phyloP scores from a whole-genome alignment of 2,797 vertebrate species.

The Leontopithecus rosalia region DNA sequence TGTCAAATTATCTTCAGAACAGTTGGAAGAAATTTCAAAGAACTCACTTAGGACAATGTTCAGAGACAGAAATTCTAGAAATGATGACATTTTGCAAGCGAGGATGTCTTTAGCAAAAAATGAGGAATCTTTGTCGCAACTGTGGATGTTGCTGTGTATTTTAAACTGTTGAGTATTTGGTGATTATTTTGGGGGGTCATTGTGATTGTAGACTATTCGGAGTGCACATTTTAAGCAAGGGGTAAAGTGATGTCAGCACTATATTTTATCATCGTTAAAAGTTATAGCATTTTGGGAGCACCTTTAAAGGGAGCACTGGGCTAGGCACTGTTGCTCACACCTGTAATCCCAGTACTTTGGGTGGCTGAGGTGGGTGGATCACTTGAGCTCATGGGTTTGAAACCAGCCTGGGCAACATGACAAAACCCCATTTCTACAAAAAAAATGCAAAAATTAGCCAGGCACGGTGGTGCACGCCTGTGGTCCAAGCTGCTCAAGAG shows the following conservation, averaged over 20 bases:
- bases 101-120: background rate
- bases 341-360: no score
- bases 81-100: constrained; percentile 6
- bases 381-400: no score
- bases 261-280: background rate
- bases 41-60: constrained; percentile 44
- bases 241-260: background rate
- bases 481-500: no score
- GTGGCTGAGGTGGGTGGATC: no score
- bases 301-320: background rate
- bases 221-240: background rate
- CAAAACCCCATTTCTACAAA: no score
- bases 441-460: no score
- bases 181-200: background rate
- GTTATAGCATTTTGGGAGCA: background rate
- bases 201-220: background rate
- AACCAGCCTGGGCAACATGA: no score
- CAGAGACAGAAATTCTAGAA: constrained; percentile 60
- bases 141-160: background rate
- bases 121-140: background rate
- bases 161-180: background rate
- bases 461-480: no score
- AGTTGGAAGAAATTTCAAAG: constrained; percentile 28
- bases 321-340: no score
- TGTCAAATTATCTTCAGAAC: constrained; percentile 33